These are phyloP conservation scores for Eumaeus atala DNA, from an alignment of 1,140 invertebrate genomes.

Conservation along the genomic window DNA sequence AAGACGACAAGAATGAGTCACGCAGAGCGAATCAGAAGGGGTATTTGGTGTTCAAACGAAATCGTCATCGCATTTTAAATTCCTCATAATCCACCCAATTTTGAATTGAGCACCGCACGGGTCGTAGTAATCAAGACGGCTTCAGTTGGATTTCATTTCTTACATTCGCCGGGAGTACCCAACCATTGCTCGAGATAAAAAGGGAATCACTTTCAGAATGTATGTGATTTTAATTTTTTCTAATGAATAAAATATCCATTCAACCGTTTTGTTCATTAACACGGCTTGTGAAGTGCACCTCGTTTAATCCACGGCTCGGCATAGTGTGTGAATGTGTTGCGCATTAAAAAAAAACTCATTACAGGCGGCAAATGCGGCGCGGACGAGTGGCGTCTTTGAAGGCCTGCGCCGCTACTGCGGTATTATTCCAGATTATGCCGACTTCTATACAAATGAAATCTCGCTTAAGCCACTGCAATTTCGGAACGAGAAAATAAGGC, in stretches of 20 bases:
- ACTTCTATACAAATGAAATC: constrained; percentile 73
- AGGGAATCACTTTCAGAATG: constrained; percentile 29
- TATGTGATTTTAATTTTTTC: constrained; percentile 23
- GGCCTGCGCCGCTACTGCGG: constrained; percentile 64
- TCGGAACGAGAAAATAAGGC: constrained; percentile 71
- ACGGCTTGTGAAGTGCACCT: constrained; percentile 39
- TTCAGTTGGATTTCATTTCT: constrained; percentile 61
- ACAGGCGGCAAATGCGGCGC: constrained; percentile 62
- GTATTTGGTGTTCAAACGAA: constrained; percentile 61
- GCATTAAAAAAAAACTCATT: constrained; percentile 71
- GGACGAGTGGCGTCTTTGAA: constrained; percentile 72
- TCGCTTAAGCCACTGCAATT: constrained; percentile 72
- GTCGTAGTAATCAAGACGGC: constrained; percentile 66
- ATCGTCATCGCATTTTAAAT: constrained; percentile 69
- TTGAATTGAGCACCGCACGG: constrained; percentile 56
- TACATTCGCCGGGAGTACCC: constrained; percentile 40
- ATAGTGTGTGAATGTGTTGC: constrained; percentile 65
- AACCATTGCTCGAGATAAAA: constrained; percentile 39
- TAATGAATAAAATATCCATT: constrained; percentile 20
- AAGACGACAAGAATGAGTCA: constrained; percentile 3
- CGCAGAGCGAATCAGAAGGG: constrained; percentile 4
- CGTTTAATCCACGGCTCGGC: constrained; percentile 49
- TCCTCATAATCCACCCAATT: constrained; percentile 73
- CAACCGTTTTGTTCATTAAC: constrained; percentile 24
- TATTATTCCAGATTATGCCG: constrained; percentile 73